A percentile compares a stretch with the other conserved stretches of the same genome.
Evolutionary conservation across 2,797 vertebrate genomes (phyloP).

Genomic region (Aplochiton taeniatus): DNA sequence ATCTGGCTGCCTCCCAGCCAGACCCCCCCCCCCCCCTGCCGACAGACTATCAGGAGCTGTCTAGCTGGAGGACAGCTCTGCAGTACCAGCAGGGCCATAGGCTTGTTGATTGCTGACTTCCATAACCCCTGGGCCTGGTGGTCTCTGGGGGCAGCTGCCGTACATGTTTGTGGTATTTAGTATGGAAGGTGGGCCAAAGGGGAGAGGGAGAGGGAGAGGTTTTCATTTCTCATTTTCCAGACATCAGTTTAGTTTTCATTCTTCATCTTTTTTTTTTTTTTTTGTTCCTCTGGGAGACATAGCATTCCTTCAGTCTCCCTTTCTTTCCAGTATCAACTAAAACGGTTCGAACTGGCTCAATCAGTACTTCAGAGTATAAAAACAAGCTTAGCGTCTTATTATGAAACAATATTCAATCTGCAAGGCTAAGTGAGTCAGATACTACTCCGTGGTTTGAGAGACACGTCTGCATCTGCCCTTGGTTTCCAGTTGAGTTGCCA

Average conservation of each 20-base stretch:
- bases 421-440: no score
- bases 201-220: slow-evolving; percentile 9
- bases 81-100: slow-evolving; percentile 25
- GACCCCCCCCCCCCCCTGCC: slow-evolving; percentile 9
- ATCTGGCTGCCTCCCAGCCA: not conserved
- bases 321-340: slow-evolving; percentile 31
- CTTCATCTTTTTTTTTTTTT: slow-evolving; percentile 13
- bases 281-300: slow-evolving; percentile 41
- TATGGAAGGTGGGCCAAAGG: slow-evolving; percentile 38
- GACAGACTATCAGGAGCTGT: slow-evolving; percentile 20
- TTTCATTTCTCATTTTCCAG: slow-evolving; percentile 29
- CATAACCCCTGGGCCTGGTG: slow-evolving; percentile 28
- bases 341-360: not conserved
- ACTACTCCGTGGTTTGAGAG: no score
- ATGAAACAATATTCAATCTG: no score
- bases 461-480: no score
- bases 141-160: slow-evolving; percentile 22
- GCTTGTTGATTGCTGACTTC: slow-evolving; percentile 36
- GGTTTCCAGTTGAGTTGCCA: no score
- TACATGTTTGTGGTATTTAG: slow-evolving; percentile 58
- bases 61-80: slow-evolving; percentile 36
- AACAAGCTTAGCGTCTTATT: slow-evolving; percentile 17
- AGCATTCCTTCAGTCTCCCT: slow-evolving; percentile 46
- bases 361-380: slow-evolving; percentile 13
- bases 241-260: slow-evolving; percentile 22